phyloP scores from a whole-genome alignment of 2,797 vertebrate species.

The Myotis daubentonii region DNA sequence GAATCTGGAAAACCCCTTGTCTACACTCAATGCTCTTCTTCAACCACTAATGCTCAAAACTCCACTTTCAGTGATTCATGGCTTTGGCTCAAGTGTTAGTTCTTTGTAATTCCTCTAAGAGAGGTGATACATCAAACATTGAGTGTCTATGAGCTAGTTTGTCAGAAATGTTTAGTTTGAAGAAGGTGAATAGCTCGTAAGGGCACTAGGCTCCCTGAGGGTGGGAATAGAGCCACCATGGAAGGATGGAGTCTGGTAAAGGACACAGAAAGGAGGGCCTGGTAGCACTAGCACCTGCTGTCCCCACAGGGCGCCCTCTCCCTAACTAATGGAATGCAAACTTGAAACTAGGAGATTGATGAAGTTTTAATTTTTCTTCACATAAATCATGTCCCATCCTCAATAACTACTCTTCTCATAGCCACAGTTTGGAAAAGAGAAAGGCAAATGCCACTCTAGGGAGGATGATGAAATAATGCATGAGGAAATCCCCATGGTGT shows the following conservation, averaged over 20 bases:
- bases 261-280: not conserved
- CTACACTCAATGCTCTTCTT: not conserved
- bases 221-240: not conserved
- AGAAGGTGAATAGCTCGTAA: not conserved
- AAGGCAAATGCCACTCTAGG: not conserved
- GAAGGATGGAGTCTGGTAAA: not conserved
- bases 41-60: not conserved
- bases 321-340: not conserved
- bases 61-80: not conserved
- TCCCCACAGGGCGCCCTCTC: not conserved
- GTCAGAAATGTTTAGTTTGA: slow-evolving; percentile 1
- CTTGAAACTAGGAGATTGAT: not conserved
- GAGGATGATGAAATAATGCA: not conserved
- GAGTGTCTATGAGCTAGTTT: not conserved
- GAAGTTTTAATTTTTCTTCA: not conserved
- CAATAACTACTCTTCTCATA: not conserved
- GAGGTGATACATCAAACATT: not conserved
- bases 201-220: not conserved
- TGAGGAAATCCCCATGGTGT: not conserved
- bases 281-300: not conserved
- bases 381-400: not conserved
- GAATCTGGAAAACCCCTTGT: not conserved
- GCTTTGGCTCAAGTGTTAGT: slow-evolving; percentile 20
- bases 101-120: not conserved
- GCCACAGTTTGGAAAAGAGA: not conserved